A percentile compares a stretch with the other conserved stretches of the same genome.
Evolutionary conservation across 2,113 vertebrate genomes (phyloP).

Genomic region (Campylomormyrus tamandua): DNA sequence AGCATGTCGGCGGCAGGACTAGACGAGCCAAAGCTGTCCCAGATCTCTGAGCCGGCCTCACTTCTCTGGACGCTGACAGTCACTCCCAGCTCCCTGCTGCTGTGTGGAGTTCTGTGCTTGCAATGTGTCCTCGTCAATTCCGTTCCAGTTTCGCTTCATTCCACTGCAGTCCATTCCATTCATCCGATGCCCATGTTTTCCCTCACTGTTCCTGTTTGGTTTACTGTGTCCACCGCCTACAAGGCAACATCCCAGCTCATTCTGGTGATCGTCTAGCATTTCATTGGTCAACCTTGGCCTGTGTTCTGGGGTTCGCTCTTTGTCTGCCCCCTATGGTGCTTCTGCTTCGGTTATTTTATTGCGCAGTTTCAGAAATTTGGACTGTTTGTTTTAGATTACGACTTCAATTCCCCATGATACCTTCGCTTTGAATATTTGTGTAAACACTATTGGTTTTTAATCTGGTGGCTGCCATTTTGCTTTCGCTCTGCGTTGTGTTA

Average conservation of each 20-base stretch:
- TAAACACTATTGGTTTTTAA: not conserved
- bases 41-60: not conserved
- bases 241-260: not conserved
- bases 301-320: not conserved
- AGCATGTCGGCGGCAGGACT: not conserved
- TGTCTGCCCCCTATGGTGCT: not conserved
- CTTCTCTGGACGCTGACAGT: not conserved
- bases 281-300: not conserved
- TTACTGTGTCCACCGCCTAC: not conserved
- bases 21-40: not conserved
- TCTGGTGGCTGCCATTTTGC: not conserved
- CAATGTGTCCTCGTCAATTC: not conserved
- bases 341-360: not conserved
- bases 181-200: not conserved
- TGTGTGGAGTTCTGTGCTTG: not conserved
- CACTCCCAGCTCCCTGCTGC: not conserved
- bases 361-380: not conserved
- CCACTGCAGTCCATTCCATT: not conserved
- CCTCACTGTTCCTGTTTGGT: not conserved
- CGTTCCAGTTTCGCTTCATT: not conserved
- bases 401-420: not conserved
- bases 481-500: not conserved
- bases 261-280: not conserved
- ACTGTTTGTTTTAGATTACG: not conserved
- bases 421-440: not conserved